phyloP scores from a whole-genome alignment of 2,888 invertebrate genomes.

The Nomada fucata region DNA sequence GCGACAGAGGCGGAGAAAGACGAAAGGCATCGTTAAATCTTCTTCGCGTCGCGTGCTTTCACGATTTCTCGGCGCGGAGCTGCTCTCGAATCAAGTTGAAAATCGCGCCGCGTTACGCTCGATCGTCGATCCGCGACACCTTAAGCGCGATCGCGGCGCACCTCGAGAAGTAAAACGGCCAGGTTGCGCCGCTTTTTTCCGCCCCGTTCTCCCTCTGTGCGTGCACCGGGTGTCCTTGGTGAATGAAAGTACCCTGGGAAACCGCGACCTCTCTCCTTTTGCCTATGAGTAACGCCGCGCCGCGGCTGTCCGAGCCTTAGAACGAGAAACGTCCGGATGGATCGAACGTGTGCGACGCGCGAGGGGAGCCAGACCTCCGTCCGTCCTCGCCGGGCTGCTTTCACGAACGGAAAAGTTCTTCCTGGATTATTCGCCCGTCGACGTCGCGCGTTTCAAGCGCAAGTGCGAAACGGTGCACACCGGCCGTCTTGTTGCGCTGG shows the following conservation, averaged over 20 bases:
- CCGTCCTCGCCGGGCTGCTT: conserved; percentile 1
- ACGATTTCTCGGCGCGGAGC: conserved; percentile 68
- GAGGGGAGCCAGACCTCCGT: too few species aligned
- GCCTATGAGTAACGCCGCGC: conserved; percentile 67
- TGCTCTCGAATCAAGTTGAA: conserved; percentile 68
- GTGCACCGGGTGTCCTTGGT: conserved; percentile 79
- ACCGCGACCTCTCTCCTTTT: conserved; percentile 78
- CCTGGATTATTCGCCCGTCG: background rate
- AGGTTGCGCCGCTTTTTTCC: conserved; percentile 72
- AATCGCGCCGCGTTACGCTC: conserved; percentile 53
- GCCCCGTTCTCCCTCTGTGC: conserved; percentile 48
- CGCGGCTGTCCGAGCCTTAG: background rate
- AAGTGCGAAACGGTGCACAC: background rate
- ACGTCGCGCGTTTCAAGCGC: background rate
- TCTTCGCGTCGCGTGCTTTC: conserved; percentile 50
- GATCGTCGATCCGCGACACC: conserved; percentile 65
- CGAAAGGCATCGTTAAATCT: conserved; percentile 41
- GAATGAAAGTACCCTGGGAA: conserved; percentile 81
- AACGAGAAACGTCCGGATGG: background rate
- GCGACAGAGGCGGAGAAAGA: too few species aligned
- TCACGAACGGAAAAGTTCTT: conserved; percentile 39
- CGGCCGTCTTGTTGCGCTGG: too few species aligned
- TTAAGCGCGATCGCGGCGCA: conserved; percentile 43
- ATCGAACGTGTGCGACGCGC: background rate
- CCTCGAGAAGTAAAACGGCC: conserved; percentile 59